Percentiles rank a stretch among this genome's conserved stretches.
Evolutionary conservation across 2,888 invertebrate genomes (phyloP).

Genomic region (Nasonia oneida): DNA sequence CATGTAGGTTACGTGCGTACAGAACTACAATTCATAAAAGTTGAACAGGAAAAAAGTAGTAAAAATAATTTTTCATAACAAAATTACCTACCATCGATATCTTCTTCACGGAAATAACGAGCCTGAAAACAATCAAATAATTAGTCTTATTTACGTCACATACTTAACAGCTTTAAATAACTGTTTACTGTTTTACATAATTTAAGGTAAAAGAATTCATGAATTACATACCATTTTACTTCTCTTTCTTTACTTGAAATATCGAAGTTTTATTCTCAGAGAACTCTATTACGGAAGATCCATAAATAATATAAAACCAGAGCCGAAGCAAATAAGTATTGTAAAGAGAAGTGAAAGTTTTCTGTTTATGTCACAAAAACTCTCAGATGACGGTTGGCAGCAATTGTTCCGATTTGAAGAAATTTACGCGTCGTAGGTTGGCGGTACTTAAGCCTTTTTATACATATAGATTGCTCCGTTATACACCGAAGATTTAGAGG

Average conservation of each 20-base stretch:
- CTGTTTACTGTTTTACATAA: neutral
- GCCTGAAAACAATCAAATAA: slow-evolving; percentile 84
- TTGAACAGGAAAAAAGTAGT: neutral
- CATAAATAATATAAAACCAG: neutral
- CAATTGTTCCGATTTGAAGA: neutral
- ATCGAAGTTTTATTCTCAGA: neutral
- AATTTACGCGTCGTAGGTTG: too few relatives aligned
- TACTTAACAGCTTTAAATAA: neutral
- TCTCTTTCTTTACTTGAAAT: neutral
- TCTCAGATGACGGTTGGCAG: neutral
- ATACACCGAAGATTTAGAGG: too few relatives aligned
- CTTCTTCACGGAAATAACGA: slow-evolving; percentile 95
- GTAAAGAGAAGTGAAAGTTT: slow-evolving; percentile 1
- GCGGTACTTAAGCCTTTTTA: too few relatives aligned
- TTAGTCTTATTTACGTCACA: neutral
- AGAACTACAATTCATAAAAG: neutral
- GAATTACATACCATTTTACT: slow-evolving; percentile 17
- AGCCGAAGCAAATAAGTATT: neutral
- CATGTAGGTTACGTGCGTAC: slow-evolving; percentile 47
- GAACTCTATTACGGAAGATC: neutral
- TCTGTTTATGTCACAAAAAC: too few relatives aligned
- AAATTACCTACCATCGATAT: slow-evolving; percentile 91
- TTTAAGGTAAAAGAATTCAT: neutral
- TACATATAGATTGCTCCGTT: too few relatives aligned
- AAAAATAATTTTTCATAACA: slow-evolving; percentile 34